phyloP scores from a whole-genome alignment of 1,140 invertebrate genomes.

The Drosophila baimaii region DNA sequence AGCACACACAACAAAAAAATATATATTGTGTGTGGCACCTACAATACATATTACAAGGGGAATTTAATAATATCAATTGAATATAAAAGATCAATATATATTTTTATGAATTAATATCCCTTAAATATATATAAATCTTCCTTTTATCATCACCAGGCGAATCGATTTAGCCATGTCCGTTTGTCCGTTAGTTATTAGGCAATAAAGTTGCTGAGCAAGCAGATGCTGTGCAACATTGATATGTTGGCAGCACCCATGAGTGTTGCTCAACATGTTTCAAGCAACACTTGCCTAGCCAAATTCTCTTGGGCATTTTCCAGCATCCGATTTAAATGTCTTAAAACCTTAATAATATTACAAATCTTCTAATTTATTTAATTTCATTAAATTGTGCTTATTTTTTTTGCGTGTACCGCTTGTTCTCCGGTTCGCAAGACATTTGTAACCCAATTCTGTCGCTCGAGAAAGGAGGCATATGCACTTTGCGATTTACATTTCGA shows the following conservation, averaged over 20 bases:
- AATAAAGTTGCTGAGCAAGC: too few relatives aligned
- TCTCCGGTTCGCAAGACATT: conserved; percentile 59
- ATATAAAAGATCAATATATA: neutral
- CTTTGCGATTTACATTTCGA: conserved; percentile 72
- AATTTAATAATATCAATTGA: neutral
- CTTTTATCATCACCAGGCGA: too few relatives aligned
- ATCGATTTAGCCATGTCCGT: neutral
- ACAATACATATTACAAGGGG: neutral
- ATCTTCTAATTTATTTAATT: neutral
- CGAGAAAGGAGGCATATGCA: conserved; percentile 52
- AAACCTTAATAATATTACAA: too few relatives aligned
- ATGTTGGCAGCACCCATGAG: too few relatives aligned
- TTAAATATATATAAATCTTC: too few relatives aligned
- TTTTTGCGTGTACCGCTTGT: conserved; percentile 38
- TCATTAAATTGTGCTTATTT: neutral
- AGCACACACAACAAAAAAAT: conserved; percentile 13
- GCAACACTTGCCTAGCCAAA: too few relatives aligned
- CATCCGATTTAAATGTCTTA: too few relatives aligned
- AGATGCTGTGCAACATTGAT: neutral
- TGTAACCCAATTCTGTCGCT: conserved; percentile 79
- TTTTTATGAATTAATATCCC: too few relatives aligned
- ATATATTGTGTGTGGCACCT: conserved; percentile 2
- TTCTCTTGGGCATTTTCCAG: too few relatives aligned
- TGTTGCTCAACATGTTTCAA: too few relatives aligned
- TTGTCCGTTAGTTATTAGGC: neutral